Evolutionary conservation across 2,888 invertebrate genomes (phyloP).

Genomic region (Sminthurides aquaticus): DNA sequence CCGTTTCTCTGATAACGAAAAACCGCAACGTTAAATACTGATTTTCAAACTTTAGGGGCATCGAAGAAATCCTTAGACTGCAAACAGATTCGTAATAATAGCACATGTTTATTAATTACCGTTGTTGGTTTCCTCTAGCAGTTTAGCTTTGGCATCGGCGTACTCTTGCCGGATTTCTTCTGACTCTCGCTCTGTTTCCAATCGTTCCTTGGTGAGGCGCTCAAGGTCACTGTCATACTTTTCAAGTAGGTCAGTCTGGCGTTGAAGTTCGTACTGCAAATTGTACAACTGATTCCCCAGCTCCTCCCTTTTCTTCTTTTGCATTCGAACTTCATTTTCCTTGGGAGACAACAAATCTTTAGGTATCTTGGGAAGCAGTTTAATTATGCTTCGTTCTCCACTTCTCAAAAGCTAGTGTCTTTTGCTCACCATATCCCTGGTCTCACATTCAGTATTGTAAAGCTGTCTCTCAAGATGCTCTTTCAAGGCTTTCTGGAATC

Average conservation of each 20-base stretch:
- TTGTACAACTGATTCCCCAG: constrained; percentile 57
- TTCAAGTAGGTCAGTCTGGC: constrained; percentile 53
- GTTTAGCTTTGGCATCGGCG: constrained; percentile 52
- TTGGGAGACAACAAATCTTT: no score
- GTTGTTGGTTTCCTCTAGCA: constrained; percentile 55
- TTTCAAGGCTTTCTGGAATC: constrained; percentile 63
- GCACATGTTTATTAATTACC: constrained; percentile 24
- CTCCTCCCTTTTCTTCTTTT: constrained; percentile 53
- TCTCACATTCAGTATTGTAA: constrained; percentile 58
- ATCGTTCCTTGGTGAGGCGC: constrained; percentile 51
- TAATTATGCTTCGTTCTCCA: background rate
- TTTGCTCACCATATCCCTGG: constrained; percentile 56
- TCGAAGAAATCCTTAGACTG: no score
- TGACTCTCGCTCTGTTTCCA: constrained; percentile 52
- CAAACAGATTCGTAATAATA: no score
- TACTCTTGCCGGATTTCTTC: constrained; percentile 50
- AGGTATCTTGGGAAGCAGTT: background rate
- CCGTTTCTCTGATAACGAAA: constrained; percentile 33
- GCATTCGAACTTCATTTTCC: constrained; percentile 51
- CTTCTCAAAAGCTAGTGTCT: background rate
- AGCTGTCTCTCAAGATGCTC: constrained; percentile 61
- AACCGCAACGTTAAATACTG: constrained; percentile 6
- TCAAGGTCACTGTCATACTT: constrained; percentile 54
- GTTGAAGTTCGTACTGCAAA: constrained; percentile 56
- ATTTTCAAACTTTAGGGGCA: no score